These are phyloP conservation scores for Chelon auratus DNA, from an alignment of 2,797 vertebrate species.

Conservation along the genomic window DNA sequence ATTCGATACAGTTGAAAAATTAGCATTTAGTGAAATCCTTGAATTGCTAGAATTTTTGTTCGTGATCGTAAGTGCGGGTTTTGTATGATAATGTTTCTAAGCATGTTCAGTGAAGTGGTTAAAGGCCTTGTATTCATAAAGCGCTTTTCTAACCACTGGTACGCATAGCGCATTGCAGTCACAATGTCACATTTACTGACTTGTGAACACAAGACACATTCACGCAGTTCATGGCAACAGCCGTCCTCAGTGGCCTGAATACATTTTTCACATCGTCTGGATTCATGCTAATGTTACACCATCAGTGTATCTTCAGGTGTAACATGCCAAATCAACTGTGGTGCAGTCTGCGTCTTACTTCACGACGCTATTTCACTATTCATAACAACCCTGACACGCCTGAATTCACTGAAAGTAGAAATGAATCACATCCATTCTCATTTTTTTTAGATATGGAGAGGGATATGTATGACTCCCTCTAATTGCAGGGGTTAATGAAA, in stretches of 20 bases:
- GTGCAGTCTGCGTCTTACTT: conserved; percentile 4
- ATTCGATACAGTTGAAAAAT: no score
- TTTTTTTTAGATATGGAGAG: conserved; percentile 61
- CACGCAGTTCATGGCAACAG: no score
- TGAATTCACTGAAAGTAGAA: conserved; percentile 71
- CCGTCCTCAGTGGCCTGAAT: not conserved
- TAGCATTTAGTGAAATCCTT: no score
- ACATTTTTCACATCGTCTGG: not conserved
- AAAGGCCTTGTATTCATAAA: no score
- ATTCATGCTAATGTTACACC: not conserved
- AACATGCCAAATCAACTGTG: not conserved
- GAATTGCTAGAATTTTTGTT: no score
- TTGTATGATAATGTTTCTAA: no score
- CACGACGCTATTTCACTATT: conserved; percentile 19
- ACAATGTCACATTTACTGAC: no score
- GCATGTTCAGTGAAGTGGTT: no score
- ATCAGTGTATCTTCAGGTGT: not conserved
- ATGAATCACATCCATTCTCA: conserved; percentile 64
- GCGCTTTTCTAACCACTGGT: no score
- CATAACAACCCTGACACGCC: conserved; percentile 42
- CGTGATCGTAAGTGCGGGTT: no score
- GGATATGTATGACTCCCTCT: conserved; percentile 69
- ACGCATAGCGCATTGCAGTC: no score
- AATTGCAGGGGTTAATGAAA: conserved; percentile 74
- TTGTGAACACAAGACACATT: no score